Evolutionary conservation across 2,113 vertebrate genomes (phyloP), one percentile per base, ranked within the genome.

Genomic region (Hydrolagus affinis): DNA sequence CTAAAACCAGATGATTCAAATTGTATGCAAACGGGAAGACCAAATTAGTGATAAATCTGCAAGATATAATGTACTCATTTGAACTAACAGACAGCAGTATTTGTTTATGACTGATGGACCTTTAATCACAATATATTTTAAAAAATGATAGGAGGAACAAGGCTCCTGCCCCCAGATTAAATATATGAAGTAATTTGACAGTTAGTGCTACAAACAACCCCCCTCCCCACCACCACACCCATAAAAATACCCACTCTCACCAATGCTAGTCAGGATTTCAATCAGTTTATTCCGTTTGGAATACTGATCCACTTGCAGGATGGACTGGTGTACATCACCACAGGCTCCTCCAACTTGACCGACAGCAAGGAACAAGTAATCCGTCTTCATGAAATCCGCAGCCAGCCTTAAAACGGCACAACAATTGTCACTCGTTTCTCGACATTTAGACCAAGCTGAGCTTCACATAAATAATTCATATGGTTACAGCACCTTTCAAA

Each of bases 301-400:
- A 87, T 91, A 96, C 85, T 95, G 94, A 15, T 91, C 88, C 87
- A 99, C 94, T 88, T 96, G 90, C 80, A 97, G 78, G 85, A 98
- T 60, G 0, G 25, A 92, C 90, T 99, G 98, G 86, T 96, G 93
- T 87, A 99, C 93, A 72, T 99, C 97, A 80, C 91, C 94, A 89
- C 98, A 99, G 28, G 98, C 98, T 89, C 95, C 97, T 2, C 98
- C 96, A 86, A 94, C 94, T 8, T 91, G 90, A 59, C 98, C 98
- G 17, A 98, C 96, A 74, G 94, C 95, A 90, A 99, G 90, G 90
- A 98, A 98, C 86, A 99, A 88, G 80, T 97, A 98, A 86, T 95
- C 92, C 0, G 64, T 25, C 89, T 94, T 97, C 85, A 99, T 90
- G 88, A 97, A 97, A 17, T 96, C 95, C 0, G 89, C 90, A 76